Conservation (phyloP, 2,113 vertebrate genomes). For the Leptobrachium ailaonicum region DNA sequence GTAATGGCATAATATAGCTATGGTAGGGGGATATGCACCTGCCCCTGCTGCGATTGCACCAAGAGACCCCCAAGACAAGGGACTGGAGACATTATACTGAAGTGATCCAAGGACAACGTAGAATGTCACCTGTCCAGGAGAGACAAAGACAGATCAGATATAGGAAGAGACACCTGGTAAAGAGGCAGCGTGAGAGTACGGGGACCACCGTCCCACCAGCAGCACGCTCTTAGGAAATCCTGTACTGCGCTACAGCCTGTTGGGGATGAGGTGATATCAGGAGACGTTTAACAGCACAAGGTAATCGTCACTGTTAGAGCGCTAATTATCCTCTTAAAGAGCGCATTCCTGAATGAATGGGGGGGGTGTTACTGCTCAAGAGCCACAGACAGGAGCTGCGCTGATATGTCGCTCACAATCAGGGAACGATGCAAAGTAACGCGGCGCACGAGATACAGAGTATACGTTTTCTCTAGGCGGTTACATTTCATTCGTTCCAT, state of each 20-base stretch:
- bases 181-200: neutral
- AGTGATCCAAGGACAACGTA: neutral
- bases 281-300: neutral
- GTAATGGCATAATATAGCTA: neutral
- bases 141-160: neutral
- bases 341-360: neutral
- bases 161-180: neutral
- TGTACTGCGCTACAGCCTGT: neutral
- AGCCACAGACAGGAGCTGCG: neutral
- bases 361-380: neutral
- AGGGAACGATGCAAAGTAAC: too few species aligned
- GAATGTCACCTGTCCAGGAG: neutral
- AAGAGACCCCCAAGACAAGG: neutral
- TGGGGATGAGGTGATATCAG: neutral
- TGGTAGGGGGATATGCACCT: neutral
- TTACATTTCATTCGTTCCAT: too few species aligned
- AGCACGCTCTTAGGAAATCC: neutral
- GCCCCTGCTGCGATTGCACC: neutral
- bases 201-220: neutral
- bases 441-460: too few species aligned
- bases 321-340: slow-evolving; percentile 4
- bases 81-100: neutral
- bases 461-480: too few species aligned
- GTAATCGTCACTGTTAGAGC: neutral
- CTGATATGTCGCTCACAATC: neutral